Base-by-base conservation (phyloP, 2,113 vertebrate species). In the Neolamprologus variostigma region DNA sequence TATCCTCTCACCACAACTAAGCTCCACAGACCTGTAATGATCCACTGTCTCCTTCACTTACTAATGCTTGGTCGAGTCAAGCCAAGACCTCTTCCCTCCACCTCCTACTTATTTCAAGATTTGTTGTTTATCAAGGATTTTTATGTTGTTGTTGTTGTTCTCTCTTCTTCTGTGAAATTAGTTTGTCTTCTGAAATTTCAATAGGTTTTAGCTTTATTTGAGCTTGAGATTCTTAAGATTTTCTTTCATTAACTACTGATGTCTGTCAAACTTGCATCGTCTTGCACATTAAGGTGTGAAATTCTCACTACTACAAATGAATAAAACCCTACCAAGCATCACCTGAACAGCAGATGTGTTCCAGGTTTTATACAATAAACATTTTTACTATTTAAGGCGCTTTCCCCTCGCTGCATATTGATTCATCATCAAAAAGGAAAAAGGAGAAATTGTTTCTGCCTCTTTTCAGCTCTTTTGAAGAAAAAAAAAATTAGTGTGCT, bases 401-500 rank as follows among this genome's bases (percentile, higher is more conserved):
- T 57, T 81, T 86, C 55, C 9, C 82, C 33, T 66, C 6, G 5
- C 57, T 31, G 85, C 51, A 78, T 73, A 86, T 89, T 28, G 61
- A 90, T 89, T 86, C 53, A 35, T 40, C 76, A 92, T 83, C 73
- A 87, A 86, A 89, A 83, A 89, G 86, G 45, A 78, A 87, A 79
- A 87, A 84, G 10, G 51, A 82, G 28, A 82, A 92, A 82, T 87
- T 89, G 53, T 90, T 90, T 93, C 88, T 86, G 63, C 86, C 83
- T 92, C 73, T 92, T 91, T 86, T 87, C 81, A 68, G 68, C 78
- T 86, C 79, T 87, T 91, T 86, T 82, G 9, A 51, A 78, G 73
- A 91, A 89, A 82, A 91, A 89, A 89, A 78, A 90, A 91, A 94
- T 89, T 80, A 91, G 91, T 88, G 92, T 87, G 93, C 93, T 91